A percentile compares a stretch with the other conserved stretches of the same genome.
These are phyloP conservation scores for Coregonus clupeaformis DNA, from an alignment of 2,113 vertebrate genomes.

Conservation along the genomic window DNA sequence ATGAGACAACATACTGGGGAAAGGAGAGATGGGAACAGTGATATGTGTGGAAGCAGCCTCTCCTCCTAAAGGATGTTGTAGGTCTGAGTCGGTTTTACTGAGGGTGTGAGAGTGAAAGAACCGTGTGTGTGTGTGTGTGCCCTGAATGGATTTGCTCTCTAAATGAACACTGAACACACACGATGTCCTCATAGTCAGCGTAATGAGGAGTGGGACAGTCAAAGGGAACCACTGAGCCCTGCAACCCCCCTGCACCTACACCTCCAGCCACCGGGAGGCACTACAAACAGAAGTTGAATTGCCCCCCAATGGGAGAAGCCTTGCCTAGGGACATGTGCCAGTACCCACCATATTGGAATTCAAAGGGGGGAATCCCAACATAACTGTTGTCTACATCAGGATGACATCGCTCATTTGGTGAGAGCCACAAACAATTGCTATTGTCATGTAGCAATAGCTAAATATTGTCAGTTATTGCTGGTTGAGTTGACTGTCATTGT, in stretches of 20 bases:
- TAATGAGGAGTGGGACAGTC: neutral
- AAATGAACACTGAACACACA: too few relatives aligned
- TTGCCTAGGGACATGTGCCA: too few relatives aligned
- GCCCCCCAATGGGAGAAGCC: neutral
- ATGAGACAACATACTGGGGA: neutral
- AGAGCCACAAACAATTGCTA: too few relatives aligned
- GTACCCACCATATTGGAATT: too few relatives aligned
- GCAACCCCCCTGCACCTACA: neutral
- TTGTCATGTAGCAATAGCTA: too few relatives aligned
- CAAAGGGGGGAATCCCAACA: too few relatives aligned
- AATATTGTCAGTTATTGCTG: neutral
- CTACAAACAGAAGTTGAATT: neutral
- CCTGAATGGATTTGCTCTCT: too few relatives aligned
- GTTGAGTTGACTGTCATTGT: neutral
- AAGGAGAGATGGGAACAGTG: too few relatives aligned
- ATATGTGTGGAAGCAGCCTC: too few relatives aligned
- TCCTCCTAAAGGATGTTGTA: too few relatives aligned
- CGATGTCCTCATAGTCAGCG: conserved; percentile 4
- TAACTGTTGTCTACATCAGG: too few relatives aligned
- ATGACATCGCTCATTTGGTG: neutral
- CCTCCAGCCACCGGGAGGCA: neutral
- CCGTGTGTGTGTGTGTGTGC: conserved; percentile 1
- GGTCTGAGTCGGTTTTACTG: neutral
- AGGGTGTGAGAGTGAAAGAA: too few relatives aligned
- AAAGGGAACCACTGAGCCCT: neutral